These are phyloP conservation scores for Lycaon pictus DNA, from an alignment of 2,113 vertebrate genomes.

Conservation along the genomic window DNA sequence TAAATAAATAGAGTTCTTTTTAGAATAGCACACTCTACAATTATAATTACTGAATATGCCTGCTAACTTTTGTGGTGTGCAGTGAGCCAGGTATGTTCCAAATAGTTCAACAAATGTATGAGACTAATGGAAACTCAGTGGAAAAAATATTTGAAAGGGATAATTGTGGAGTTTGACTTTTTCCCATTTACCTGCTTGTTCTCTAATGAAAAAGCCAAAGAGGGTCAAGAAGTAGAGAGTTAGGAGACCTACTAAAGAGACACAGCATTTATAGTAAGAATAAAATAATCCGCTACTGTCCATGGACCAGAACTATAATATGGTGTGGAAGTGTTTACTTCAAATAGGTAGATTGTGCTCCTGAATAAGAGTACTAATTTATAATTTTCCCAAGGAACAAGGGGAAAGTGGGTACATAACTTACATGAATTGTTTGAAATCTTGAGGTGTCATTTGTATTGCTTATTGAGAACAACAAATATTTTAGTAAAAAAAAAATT, in stretches of 20 bases:
- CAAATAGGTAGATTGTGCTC: neutral
- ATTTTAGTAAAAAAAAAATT: neutral
- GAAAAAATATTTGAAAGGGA: neutral
- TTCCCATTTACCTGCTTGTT: neutral
- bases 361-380: neutral
- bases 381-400: neutral
- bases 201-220: slow-evolving; percentile 34
- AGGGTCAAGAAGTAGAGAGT: neutral
- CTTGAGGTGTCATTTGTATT: neutral
- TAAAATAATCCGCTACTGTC: neutral
- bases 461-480: neutral
- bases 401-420: neutral
- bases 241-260: neutral
- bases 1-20: slow-evolving; percentile 28
- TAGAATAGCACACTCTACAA: neutral
- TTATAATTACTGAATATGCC: neutral
- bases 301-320: neutral
- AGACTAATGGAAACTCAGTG: neutral
- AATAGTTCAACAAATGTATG: neutral
- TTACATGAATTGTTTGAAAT: neutral
- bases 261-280: neutral
- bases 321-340: neutral
- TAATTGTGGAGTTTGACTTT: neutral
- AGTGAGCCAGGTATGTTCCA: neutral
- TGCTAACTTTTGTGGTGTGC: neutral